Conservation (phyloP, 2,888 invertebrate genomes). For the Notodonta ziczac region DNA sequence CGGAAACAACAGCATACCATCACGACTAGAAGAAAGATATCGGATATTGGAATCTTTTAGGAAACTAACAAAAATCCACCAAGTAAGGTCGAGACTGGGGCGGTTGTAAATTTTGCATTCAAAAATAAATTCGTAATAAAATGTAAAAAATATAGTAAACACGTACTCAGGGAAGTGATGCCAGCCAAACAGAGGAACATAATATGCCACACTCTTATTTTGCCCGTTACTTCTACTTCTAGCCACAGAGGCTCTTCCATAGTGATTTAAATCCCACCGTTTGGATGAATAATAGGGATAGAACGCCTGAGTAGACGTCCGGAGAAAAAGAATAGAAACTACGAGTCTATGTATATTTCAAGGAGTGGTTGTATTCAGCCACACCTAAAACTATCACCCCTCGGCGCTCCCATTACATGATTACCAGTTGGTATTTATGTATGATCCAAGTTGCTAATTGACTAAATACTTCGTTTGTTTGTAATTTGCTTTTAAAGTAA, state of each 20-base stretch:
- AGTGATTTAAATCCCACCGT: neutral
- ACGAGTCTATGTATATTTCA: conserved; percentile 60
- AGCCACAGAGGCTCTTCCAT: conserved; percentile 87
- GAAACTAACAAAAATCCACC: too few relatives aligned
- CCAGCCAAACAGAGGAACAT: conserved; percentile 89
- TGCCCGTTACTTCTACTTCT: conserved; percentile 87
- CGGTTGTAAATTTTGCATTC: too few relatives aligned
- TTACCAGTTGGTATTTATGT: conserved; percentile 14
- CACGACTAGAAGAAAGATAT: conserved; percentile 85
- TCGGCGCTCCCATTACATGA: conserved; percentile 57
- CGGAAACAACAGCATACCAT: conserved; percentile 95
- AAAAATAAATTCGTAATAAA: too few relatives aligned
- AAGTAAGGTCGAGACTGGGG: too few relatives aligned
- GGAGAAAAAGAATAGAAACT: conserved; percentile 59
- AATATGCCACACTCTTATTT: conserved; percentile 92
- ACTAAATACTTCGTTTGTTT: neutral
- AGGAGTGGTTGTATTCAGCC: conserved; percentile 72
- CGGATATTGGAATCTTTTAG: too few relatives aligned
- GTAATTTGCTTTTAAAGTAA: neutral
- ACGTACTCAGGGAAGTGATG: conserved; percentile 86
- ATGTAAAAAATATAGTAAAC: neutral
- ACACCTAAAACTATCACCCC: conserved; percentile 67
- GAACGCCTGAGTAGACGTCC: conserved; percentile 42
- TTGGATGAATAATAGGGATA: conserved; percentile 23
- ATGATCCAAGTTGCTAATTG: neutral